Evolutionary conservation across 92 coral and sea anemone species (phyloP), one percentile per base, ranked within the genome.

Genomic region (Palythoa heliodiscus): DNA sequence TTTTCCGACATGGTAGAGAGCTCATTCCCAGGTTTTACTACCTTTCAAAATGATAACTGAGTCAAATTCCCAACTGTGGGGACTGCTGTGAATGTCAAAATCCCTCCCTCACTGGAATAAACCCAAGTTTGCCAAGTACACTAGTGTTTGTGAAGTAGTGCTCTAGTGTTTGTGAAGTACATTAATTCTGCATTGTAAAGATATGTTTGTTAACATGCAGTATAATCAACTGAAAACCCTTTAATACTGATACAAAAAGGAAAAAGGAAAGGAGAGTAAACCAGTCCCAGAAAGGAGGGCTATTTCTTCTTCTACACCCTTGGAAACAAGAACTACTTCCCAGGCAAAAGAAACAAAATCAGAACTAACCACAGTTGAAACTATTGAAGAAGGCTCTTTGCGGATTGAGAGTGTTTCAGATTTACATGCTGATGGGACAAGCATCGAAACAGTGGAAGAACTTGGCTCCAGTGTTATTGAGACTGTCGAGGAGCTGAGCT

Each of bases 401-500:
- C 90, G 88, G 35, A 78, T 93, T 38, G 93, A 92, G 11, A 78
- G 78, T 25, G 82, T 75, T 12, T 73, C 74, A 7, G 90, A 78
- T 69, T 48, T 87, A 40, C 75, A 81, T 55, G 85, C 84, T 7
- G 95, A 93, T 47, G 95, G 91, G 17, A 82, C 92, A 1, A 88
- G 89, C 11, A 89, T 94, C 61, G 98, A 94, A 79, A 96, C 93
- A 14, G 89, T 96, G 52, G 98, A 94, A 73, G 93, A 90, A 61
- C 87, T 89, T 35, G 87, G 93, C 55, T 90, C 95, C 19, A 85
- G 92, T 50, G 55, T 94, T 74, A 82, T 94, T 52, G 98, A 95
- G 66, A 96, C 99, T 13, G 87, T 96, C 0, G 99, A 96, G 81
- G 96, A 93, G 60, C 85, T 92, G 43, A 87, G 93, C 40, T 96